Conservation (phyloP, 1,140 invertebrate genomes). For the Drosophila rufa region DNA sequence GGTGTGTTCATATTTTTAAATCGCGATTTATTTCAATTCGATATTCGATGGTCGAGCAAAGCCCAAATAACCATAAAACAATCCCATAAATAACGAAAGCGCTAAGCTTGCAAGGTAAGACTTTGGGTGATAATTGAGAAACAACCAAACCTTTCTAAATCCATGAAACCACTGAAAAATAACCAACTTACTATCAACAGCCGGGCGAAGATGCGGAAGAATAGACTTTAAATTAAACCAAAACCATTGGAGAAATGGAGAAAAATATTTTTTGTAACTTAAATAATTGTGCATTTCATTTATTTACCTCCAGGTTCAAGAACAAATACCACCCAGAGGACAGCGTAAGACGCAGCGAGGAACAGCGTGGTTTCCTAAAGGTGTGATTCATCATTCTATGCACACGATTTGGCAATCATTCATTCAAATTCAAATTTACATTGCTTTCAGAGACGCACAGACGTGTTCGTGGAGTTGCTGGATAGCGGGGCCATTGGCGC, state of each 20-base stretch:
- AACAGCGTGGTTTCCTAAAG: constrained; percentile 93
- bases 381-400: constrained; percentile 84
- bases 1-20: constrained; percentile 78
- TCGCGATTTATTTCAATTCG: constrained; percentile 84
- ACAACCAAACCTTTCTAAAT: constrained; percentile 38
- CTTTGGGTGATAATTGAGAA: constrained; percentile 59
- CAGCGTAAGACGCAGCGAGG: constrained; percentile 95
- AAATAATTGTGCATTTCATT: not conserved
- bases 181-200: constrained; percentile 31
- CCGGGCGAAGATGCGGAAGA: constrained; percentile 15
- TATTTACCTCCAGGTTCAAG: constrained; percentile 93
- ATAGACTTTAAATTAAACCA: not conserved
- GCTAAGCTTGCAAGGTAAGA: constrained; percentile 70
- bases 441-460: constrained; percentile 89
- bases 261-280: not conserved
- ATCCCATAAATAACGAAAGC: constrained; percentile 65
- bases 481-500: constrained; percentile 90
- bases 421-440: not conserved
- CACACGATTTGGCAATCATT: too few relatives aligned
- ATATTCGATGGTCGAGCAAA: constrained; percentile 65
- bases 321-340: constrained; percentile 99
- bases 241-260: constrained; percentile 4
- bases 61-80: constrained; percentile 53
- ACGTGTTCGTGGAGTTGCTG: constrained; percentile 95
- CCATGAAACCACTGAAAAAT: constrained; percentile 37